Evolutionary conservation across 2,113 vertebrate species (phyloP).

Genomic region (Podarcis cretensis): DNA sequence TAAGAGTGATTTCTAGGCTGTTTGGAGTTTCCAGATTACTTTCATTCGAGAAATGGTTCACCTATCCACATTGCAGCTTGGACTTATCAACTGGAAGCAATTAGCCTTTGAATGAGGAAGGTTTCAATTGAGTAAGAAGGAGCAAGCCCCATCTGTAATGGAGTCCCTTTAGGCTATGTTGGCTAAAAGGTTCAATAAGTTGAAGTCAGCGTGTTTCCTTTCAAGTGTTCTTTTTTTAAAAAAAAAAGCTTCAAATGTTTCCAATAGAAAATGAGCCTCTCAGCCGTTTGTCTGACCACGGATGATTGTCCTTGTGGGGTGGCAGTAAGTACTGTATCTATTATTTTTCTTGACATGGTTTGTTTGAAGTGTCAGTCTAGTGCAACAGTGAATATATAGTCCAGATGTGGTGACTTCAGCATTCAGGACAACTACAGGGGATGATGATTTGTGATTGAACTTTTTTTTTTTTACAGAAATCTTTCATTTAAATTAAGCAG

Average conservation of each 20-base stretch:
- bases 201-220: conserved; percentile 47
- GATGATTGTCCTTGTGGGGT: conserved; percentile 22
- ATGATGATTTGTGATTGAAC: conserved; percentile 33
- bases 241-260: conserved; percentile 42
- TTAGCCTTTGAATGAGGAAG: conserved; percentile 67
- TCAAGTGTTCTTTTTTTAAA: background rate
- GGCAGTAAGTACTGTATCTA: background rate
- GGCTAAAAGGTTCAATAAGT: conserved; percentile 57
- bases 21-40: conserved; percentile 31
- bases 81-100: conserved; percentile 61
- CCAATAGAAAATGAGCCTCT: conserved; percentile 27
- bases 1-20: background rate
- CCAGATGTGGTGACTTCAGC: conserved; percentile 52
- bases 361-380: conserved; percentile 56
- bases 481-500: background rate
- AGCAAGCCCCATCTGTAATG: conserved; percentile 64
- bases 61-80: conserved; percentile 29
- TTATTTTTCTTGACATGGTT: conserved; percentile 27
- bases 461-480: conserved; percentile 33
- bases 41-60: conserved; percentile 48
- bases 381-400: conserved; percentile 39
- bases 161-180: conserved; percentile 50
- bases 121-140: conserved; percentile 60
- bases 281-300: conserved; percentile 40
- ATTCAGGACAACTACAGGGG: conserved; percentile 6